Evolutionary conservation across 2,113 vertebrate species (phyloP).

Genomic region (Elaphurus davidianus): DNA sequence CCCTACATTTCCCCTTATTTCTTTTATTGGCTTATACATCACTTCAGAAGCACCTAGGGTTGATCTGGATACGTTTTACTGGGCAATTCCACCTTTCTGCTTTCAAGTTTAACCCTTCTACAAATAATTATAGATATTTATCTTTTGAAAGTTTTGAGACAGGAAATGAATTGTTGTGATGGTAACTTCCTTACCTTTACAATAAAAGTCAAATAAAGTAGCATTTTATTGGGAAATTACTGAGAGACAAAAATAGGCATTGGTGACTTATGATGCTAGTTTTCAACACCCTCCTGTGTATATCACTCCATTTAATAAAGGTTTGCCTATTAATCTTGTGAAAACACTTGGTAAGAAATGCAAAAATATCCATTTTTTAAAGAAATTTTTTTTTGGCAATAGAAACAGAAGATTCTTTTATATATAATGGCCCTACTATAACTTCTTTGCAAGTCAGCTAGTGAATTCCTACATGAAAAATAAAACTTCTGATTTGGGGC

Average conservation of each 20-base stretch:
- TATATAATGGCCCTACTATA: neutral
- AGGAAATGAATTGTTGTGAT: neutral
- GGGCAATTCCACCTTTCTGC: neutral
- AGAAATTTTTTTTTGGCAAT: neutral
- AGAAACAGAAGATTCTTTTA: neutral
- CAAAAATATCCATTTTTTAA: neutral
- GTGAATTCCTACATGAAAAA: slow-evolving; percentile 21
- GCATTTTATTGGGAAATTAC: neutral
- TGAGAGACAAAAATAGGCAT: neutral
- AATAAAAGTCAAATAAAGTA: slow-evolving; percentile 6
- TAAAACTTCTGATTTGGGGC: slow-evolving; percentile 3
- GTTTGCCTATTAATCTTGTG: neutral
- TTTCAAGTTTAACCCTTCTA: neutral
- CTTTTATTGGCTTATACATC: neutral
- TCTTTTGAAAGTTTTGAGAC: neutral
- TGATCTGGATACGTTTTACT: neutral
- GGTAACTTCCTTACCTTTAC: neutral
- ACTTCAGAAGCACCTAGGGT: neutral
- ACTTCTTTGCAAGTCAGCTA: neutral
- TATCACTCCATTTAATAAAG: neutral
- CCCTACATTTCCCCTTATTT: neutral
- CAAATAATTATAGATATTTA: neutral
- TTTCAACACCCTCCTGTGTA: neutral
- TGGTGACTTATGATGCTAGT: neutral
- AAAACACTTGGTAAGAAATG: neutral